Evolutionary conservation across 2,888 invertebrate species (phyloP).

Genomic region (Tiphia femorata): DNA sequence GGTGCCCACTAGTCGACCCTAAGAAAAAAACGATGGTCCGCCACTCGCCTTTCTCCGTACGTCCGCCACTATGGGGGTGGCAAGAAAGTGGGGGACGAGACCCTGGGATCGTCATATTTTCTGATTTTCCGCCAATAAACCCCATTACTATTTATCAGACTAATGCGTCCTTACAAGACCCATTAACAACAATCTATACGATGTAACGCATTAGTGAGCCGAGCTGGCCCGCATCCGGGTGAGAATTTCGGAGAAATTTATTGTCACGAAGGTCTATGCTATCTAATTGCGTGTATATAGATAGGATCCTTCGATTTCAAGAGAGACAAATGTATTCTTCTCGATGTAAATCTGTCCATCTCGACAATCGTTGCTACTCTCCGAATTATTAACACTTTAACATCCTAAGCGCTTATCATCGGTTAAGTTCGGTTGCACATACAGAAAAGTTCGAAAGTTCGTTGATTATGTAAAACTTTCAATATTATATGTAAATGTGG

Average conservation of each 20-base stretch:
- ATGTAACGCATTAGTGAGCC: conserved; percentile 56
- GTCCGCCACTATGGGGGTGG: conserved; percentile 41
- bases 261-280: conserved; percentile 36
- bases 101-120: conserved; percentile 62
- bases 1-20: conserved; percentile 53
- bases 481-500: too few species aligned
- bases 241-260: too few species aligned
- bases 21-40: conserved; percentile 55
- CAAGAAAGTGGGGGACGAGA: conserved; percentile 48
- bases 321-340: too few species aligned
- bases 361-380: too few species aligned
- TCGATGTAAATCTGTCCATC: too few species aligned
- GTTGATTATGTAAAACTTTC: too few species aligned
- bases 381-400: too few species aligned
- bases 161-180: conserved; percentile 67
- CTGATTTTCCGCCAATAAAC: conserved; percentile 69
- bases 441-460: too few species aligned
- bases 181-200: conserved; percentile 67
- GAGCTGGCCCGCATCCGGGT: conserved; percentile 24
- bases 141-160: conserved; percentile 69
- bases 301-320: too few species aligned
- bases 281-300: conserved; percentile 29
- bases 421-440: too few species aligned
- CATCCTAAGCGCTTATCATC: too few species aligned
- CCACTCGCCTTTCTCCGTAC: conserved; percentile 21